Evolutionary conservation across 2,797 vertebrate species (phyloP).

Genomic region (Fistularia tabacaria): DNA sequence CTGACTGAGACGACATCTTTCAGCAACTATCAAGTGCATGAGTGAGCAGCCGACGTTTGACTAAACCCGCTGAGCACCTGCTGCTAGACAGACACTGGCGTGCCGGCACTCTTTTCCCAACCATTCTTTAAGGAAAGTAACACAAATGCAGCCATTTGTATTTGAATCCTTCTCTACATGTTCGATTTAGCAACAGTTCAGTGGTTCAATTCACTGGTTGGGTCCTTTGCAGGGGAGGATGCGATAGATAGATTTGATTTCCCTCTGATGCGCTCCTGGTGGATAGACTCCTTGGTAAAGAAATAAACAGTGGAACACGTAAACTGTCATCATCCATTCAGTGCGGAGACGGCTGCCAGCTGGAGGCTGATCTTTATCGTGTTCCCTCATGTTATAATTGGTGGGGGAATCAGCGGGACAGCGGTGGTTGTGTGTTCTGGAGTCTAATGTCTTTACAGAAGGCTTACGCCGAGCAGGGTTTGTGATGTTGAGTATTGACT

Average conservation of each 20-base stretch:
- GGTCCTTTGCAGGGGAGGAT: too few species aligned
- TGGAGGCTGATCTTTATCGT: conserved; percentile 39
- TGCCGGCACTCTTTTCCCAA: background rate
- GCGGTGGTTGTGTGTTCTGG: too few species aligned
- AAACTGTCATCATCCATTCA: conserved; percentile 23
- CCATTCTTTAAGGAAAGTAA: too few species aligned
- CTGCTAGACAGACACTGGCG: conserved; percentile 13
- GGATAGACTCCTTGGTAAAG: too few species aligned
- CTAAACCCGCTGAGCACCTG: conserved; percentile 36
- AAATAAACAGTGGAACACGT: background rate
- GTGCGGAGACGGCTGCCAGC: conserved; percentile 20
- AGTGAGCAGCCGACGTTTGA: conserved; percentile 39
- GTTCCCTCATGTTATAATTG: conserved; percentile 47
- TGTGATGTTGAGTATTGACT: too few species aligned
- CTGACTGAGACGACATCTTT: conserved; percentile 36
- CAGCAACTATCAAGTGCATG: conserved; percentile 47
- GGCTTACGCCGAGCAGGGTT: conserved; percentile 22
- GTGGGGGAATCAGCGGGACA: too few species aligned
- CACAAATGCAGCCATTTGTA: too few species aligned
- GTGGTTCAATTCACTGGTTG: too few species aligned
- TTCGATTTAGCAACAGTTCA: too few species aligned
- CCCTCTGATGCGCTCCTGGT: too few species aligned
- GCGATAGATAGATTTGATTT: too few species aligned
- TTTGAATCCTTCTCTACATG: too few species aligned
- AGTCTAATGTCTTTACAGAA: conserved; percentile 40